phyloP scores from a whole-genome alignment of 2,888 invertebrate species.

The Polia nebulosa region DNA sequence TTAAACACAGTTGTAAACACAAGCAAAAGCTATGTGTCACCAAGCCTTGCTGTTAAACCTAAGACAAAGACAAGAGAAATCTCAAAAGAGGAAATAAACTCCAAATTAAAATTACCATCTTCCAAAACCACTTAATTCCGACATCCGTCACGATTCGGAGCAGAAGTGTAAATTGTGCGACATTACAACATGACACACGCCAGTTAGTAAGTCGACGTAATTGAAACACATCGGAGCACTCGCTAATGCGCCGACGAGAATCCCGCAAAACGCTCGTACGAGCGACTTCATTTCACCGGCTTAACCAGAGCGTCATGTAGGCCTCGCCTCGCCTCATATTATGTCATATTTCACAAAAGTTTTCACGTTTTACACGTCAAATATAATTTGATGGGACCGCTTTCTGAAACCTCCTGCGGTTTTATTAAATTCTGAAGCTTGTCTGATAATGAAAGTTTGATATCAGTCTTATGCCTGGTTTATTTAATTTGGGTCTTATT shows the following conservation, averaged over 20 bases:
- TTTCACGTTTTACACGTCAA: constrained; percentile 55
- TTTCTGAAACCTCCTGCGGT: constrained; percentile 39
- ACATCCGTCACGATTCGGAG: constrained; percentile 33
- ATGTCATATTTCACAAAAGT: constrained; percentile 60
- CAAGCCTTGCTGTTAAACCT: background rate
- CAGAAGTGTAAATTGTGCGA: constrained; percentile 47
- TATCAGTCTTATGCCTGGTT: constrained; percentile 28
- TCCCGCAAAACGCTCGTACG: constrained; percentile 61
- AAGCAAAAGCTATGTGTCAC: background rate
- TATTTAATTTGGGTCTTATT: constrained; percentile 24
- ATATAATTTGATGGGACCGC: constrained; percentile 53
- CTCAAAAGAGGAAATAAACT: background rate
- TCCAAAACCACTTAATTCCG: constrained; percentile 40
- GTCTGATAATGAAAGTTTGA: constrained; percentile 32
- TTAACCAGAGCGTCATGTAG: constrained; percentile 55
- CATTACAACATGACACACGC: constrained; percentile 53
- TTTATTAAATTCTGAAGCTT: constrained; percentile 48
- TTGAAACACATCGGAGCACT: constrained; percentile 61
- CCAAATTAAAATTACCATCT: constrained; percentile 23
- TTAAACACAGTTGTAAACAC: background rate
- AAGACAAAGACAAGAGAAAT: constrained; percentile 3
- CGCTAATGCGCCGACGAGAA: constrained; percentile 55
- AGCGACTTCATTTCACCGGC: constrained; percentile 65
- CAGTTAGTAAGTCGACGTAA: constrained; percentile 59
- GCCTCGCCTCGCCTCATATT: constrained; percentile 43